These are phyloP conservation scores for Drosophila nebulosa DNA, from an alignment of 1,140 invertebrate genomes.

Conservation along the genomic window DNA sequence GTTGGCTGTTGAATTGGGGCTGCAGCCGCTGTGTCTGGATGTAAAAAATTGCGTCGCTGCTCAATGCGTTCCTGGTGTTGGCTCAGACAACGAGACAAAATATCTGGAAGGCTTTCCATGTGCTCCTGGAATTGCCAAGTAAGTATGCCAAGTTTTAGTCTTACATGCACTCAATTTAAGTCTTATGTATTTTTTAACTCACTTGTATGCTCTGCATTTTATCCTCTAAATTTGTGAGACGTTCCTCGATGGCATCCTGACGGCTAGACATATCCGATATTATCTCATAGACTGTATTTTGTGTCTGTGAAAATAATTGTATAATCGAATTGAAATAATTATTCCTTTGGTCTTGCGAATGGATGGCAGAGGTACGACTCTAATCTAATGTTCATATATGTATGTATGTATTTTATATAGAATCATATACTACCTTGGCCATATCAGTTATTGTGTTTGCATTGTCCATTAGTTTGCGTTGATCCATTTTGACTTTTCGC, in stretches of 20 bases:
- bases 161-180: background rate
- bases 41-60: conserved; percentile 90
- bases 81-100: conserved; percentile 88
- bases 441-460: conserved; percentile 99
- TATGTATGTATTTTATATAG: conserved; percentile 6
- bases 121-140: conserved; percentile 72
- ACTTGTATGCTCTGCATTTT: conserved; percentile 90
- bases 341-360: too few relatives aligned
- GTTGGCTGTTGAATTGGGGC: conserved; percentile 78
- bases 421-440: conserved; percentile 94
- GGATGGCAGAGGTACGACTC: too few relatives aligned
- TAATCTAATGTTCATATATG: too few relatives aligned
- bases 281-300: conserved; percentile 98
- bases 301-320: conserved; percentile 95
- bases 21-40: conserved; percentile 90
- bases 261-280: conserved; percentile 97
- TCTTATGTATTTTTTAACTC: background rate
- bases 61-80: conserved; percentile 87
- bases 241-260: conserved; percentile 94
- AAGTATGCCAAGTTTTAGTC: too few relatives aligned
- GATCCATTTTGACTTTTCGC: conserved; percentile 99
- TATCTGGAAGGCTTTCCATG: conserved; percentile 90
- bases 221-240: conserved; percentile 92
- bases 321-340: too few relatives aligned
- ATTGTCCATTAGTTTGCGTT: conserved; percentile 99